phyloP scores from a whole-genome alignment of 2,113 vertebrate genomes.

The Chionis minor region DNA sequence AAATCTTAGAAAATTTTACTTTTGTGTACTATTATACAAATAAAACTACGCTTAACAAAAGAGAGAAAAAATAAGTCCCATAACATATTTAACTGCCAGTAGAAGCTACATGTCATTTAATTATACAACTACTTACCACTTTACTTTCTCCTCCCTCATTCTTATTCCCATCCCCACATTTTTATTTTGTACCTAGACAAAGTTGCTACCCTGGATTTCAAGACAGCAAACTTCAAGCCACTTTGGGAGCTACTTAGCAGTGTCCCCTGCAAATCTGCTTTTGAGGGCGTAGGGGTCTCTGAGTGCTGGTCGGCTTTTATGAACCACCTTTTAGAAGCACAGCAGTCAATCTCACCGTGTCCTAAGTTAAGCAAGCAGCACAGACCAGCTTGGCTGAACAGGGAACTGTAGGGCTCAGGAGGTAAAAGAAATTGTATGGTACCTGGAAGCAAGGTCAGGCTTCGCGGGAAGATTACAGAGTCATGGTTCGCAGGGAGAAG shows the following conservation, averaged over 20 bases:
- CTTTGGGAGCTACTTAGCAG: background rate
- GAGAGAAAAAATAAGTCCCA: background rate
- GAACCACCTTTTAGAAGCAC: background rate
- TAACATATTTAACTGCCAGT: background rate
- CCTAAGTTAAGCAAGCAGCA: rapidly evolving
- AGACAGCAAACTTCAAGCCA: background rate
- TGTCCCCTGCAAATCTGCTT: background rate
- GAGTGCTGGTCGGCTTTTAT: background rate
- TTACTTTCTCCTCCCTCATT: background rate
- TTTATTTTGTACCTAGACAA: background rate
- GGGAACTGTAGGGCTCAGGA: background rate
- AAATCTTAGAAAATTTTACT: background rate
- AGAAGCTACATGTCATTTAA: background rate
- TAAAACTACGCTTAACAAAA: background rate
- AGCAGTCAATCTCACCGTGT: background rate
- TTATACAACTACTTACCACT: background rate
- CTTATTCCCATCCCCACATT: background rate
- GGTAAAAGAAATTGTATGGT: background rate
- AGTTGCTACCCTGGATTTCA: background rate
- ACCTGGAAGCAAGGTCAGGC: background rate
- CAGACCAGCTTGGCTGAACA: background rate
- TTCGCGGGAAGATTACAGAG: background rate
- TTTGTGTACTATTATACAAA: background rate
- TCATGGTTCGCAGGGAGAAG: background rate
- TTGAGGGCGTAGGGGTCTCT: background rate